Evolutionary conservation across 2,888 invertebrate genomes (phyloP).

Genomic region (Acutogordius australiensis): DNA sequence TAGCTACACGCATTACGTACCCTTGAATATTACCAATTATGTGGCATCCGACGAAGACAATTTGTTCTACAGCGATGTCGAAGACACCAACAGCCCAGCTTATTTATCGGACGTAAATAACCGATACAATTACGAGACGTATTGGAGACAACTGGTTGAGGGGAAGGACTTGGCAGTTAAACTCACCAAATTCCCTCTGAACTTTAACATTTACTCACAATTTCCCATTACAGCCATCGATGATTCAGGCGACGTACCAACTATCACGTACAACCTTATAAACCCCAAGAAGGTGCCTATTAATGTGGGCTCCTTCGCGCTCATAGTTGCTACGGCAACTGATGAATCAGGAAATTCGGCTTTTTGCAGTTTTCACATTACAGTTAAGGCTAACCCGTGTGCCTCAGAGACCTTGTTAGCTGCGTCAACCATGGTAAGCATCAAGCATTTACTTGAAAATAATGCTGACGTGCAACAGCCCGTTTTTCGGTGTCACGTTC

Average conservation of each 20-base stretch:
- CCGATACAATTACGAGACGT: not conserved
- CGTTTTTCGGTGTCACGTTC: not conserved
- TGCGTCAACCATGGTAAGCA: not conserved
- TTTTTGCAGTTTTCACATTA: slow-evolving; percentile 59
- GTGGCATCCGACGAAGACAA: not conserved
- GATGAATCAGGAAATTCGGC: slow-evolving; percentile 62
- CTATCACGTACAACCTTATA: not conserved
- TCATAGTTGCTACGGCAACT: slow-evolving; percentile 52
- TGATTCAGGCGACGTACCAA: not conserved
- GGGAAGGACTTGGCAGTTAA: no score
- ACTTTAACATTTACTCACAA: not conserved
- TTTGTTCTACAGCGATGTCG: not conserved
- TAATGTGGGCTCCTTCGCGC: not conserved
- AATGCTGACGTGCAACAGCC: not conserved
- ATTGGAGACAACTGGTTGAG: not conserved
- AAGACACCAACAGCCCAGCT: not conserved
- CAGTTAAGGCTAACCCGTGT: not conserved
- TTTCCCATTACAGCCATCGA: not conserved
- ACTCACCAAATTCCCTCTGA: no score
- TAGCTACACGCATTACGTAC: slow-evolving; percentile 37
- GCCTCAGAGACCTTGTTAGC: not conserved
- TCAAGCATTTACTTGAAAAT: not conserved
- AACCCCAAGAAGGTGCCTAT: slow-evolving; percentile 16
- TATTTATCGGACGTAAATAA: not conserved
- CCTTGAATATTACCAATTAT: not conserved